Evolutionary conservation across 2,888 invertebrate species (phyloP).

Genomic region (Cloeon dipterum): DNA sequence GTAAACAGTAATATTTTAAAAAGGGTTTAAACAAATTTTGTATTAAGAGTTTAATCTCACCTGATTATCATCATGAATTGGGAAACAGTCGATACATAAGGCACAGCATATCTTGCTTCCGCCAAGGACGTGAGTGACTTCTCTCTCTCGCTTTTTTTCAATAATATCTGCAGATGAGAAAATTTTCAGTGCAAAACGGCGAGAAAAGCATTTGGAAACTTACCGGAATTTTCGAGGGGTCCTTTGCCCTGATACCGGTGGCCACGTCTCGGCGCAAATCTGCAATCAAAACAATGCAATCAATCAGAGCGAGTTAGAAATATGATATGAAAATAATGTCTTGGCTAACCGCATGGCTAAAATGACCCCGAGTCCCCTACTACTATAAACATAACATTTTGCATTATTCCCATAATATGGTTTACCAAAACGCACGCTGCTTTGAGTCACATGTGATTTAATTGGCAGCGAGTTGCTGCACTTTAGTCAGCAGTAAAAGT

Average conservation of each 20-base stretch:
- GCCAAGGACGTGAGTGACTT: constrained; percentile 49
- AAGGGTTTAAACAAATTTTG: background rate
- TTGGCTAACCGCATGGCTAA: no score
- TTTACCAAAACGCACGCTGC: no score
- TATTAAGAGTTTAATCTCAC: constrained; percentile 22
- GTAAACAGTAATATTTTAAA: constrained; percentile 5
- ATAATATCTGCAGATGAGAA: constrained; percentile 45
- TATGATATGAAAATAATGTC: no score
- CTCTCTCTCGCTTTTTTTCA: constrained; percentile 58
- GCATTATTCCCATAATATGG: no score
- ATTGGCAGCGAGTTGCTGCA: no score
- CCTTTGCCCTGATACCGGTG: constrained; percentile 49
- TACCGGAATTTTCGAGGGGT: constrained; percentile 61
- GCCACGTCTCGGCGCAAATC: constrained; percentile 52
- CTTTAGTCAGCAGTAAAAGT: no score
- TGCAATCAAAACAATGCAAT: constrained; percentile 18
- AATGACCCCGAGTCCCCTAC: no score
- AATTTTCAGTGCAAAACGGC: no score
- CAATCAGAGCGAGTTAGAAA: no score
- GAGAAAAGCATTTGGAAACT: constrained; percentile 16
- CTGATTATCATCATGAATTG: constrained; percentile 70
- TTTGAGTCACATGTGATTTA: no score
- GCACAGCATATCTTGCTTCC: constrained; percentile 71
- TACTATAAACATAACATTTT: no score
- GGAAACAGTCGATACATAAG: constrained; percentile 72